phyloP scores from a whole-genome alignment of 2,113 vertebrate species.

The Myotis brandtii region DNA sequence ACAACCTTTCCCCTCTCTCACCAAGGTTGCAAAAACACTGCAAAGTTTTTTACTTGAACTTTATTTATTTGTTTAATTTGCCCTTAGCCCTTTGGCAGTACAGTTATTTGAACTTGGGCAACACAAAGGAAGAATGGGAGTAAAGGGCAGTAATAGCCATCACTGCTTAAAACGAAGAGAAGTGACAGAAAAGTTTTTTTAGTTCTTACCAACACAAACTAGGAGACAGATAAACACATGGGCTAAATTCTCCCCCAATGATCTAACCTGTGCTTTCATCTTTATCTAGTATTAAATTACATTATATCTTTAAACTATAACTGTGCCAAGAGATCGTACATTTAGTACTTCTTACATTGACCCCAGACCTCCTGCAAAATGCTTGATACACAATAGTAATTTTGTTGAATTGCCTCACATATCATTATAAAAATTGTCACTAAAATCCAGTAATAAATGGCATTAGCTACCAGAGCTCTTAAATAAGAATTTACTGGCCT shows the following conservation, averaged over 20 bases:
- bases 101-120: neutral
- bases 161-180: neutral
- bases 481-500: neutral
- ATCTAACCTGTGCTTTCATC: neutral
- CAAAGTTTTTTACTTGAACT: constrained; percentile 50
- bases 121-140: neutral
- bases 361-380: neutral
- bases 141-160: neutral
- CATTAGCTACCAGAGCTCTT: neutral
- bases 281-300: neutral
- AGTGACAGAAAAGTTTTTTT: neutral
- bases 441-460: neutral
- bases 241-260: neutral
- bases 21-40: neutral
- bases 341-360: neutral
- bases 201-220: neutral
- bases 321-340: neutral
- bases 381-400: neutral
- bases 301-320: constrained; percentile 31
- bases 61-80: neutral
- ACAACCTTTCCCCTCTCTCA: neutral
- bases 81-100: neutral
- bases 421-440: constrained; percentile 30
- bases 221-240: neutral
- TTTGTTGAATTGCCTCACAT: neutral